These are phyloP conservation scores for Philypnodon macrostomus DNA, from an alignment of 2,797 vertebrate species.

Conservation along the genomic window DNA sequence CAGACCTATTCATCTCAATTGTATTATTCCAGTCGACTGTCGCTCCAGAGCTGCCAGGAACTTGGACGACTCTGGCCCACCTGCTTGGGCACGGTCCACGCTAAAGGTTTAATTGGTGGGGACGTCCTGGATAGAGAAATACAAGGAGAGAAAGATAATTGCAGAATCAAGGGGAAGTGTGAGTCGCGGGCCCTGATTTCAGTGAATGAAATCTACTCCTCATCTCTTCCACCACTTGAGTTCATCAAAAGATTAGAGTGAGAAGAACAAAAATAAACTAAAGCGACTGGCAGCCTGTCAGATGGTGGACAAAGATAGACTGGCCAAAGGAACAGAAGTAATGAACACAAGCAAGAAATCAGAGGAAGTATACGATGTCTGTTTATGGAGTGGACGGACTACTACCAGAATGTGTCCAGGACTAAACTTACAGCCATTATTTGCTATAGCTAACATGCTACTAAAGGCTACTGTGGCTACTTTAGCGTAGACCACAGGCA, in stretches of 20 bases:
- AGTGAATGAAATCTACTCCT: slow-evolving; percentile 11
- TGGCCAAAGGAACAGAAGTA: slow-evolving; percentile 7
- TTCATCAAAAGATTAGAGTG: slow-evolving; percentile 34
- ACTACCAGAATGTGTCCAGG: too few species aligned
- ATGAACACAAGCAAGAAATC: slow-evolving; percentile 33
- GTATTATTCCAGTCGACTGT: slow-evolving; percentile 40
- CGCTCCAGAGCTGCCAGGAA: slow-evolving; percentile 41
- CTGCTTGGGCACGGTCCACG: slow-evolving; percentile 29
- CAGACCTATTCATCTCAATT: slow-evolving; percentile 54
- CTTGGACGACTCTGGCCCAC: slow-evolving; percentile 47
- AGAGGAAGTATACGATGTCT: not conserved
- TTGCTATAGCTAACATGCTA: too few species aligned
- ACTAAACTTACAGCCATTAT: too few species aligned
- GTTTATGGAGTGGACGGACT: too few species aligned
- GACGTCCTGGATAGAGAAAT: slow-evolving; percentile 10
- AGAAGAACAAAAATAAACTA: slow-evolving; percentile 46
- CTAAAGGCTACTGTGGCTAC: too few species aligned
- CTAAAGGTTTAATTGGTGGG: slow-evolving; percentile 46
- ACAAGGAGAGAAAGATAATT: slow-evolving; percentile 34
- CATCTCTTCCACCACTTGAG: slow-evolving; percentile 3
- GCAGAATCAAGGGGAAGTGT: slow-evolving; percentile 24
- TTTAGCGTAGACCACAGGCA: too few species aligned
- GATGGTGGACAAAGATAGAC: slow-evolving; percentile 40
- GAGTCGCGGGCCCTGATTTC: slow-evolving; percentile 1
- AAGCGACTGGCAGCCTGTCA: slow-evolving; percentile 42